Evolutionary conservation across 2,797 vertebrate species (phyloP), one percentile per base, ranked within the genome.

Genomic region (Alosa sapidissima): DNA sequence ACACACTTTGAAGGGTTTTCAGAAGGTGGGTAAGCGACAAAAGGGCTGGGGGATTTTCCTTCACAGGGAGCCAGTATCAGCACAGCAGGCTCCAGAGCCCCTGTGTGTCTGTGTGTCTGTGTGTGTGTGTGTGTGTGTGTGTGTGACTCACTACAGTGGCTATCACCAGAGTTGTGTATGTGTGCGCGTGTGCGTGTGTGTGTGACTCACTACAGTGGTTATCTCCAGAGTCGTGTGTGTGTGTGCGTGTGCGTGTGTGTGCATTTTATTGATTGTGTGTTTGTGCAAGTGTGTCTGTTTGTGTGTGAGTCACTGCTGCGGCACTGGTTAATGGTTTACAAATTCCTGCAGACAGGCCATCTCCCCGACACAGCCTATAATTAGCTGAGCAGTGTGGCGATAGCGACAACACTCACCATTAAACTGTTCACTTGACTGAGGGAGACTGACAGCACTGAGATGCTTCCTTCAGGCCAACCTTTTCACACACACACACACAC

Each of bases 241-340:
- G 9, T 68, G 81, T 84, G 52, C 83, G 60, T 84, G 60, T 83
- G 60, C 28, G 81, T 84, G 62, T 83, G 28, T 72, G 75, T 85
- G 52, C 47, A 41, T 62, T 16, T 84, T 49, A 81, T 21, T 62
- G 65, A 84, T 48, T 51, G 65, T 65, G 21, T 83, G 49, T 83
- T 28, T 28, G 28, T 28, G 28, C 28, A 28, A 28, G 60, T 72
- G 81, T 85, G 52, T 51, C 33, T 65, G 21, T 82, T 41, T 81
- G 33, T 41, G 13, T 19, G 33, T 75, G 33, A 41, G 68, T 82
- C 86, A 87, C 88, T 90, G 86, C 90, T 91, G 88, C 54, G 83
- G 72, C 41, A 72, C 84, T 90, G 87, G 90, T 91, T 92, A 92
- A 93, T 90, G 89, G 89, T 93, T 94, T 91, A 93, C 92, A 92